phyloP scores from a whole-genome alignment of 2,113 vertebrate species.

The Vicugna pacos region DNA sequence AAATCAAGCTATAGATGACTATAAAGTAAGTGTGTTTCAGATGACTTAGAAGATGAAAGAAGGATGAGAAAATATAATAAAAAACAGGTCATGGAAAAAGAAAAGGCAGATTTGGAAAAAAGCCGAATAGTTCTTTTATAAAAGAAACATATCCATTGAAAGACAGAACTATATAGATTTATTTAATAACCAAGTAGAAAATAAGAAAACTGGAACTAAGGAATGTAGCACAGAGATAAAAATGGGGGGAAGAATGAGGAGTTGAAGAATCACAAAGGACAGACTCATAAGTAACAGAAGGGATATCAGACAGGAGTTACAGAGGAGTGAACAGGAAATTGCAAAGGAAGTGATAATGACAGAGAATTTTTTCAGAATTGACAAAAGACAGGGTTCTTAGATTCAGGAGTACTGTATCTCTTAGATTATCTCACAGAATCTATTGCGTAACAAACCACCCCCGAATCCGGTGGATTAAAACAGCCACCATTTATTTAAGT shows the following conservation, averaged over 20 bases:
- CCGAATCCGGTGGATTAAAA: not conserved
- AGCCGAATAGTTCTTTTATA: not conserved
- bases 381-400: not conserved
- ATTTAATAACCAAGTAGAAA: not conserved
- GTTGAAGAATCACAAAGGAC: not conserved
- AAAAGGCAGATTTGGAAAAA: constrained; percentile 11
- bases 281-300: constrained; percentile 23
- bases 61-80: not conserved
- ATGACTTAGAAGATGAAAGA: constrained; percentile 2
- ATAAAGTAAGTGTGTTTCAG: not conserved
- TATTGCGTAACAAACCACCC: not conserved
- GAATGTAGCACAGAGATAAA: not conserved
- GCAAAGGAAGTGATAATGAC: not conserved
- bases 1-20: not conserved
- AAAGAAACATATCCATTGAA: not conserved
- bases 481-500: not conserved
- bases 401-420: not conserved
- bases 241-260: not conserved
- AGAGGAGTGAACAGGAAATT: not conserved
- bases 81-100: constrained; percentile 26
- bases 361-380: not conserved
- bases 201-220: constrained; percentile 11
- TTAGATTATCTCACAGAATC: too few species aligned
- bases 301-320: not conserved
- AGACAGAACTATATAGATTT: constrained; percentile 19